Percentiles rank a stretch among this genome's conserved stretches.
These are phyloP conservation scores for Nothobranchius kuhntae DNA, from an alignment of 2,113 vertebrate genomes.

Conservation along the genomic window DNA sequence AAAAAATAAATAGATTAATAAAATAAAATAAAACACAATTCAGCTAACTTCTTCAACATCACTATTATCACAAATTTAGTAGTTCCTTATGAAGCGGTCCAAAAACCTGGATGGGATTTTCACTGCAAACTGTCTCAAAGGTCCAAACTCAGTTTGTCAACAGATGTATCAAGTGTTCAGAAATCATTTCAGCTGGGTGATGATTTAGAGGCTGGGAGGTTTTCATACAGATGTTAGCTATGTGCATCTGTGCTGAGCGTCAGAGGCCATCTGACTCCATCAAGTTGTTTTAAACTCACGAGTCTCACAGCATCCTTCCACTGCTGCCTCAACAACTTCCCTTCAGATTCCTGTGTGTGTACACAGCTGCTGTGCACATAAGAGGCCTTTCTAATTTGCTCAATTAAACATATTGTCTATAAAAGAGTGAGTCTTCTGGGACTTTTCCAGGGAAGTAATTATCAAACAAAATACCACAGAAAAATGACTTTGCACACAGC, in stretches of 20 bases:
- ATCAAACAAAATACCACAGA: constrained; percentile 71
- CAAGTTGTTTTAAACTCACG: constrained; percentile 31
- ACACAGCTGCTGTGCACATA: constrained; percentile 80
- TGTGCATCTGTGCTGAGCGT: constrained; percentile 68
- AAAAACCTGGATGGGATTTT: constrained; percentile 45
- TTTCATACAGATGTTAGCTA: constrained; percentile 58
- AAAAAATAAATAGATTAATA: too few relatives aligned
- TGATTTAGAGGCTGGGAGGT: background rate
- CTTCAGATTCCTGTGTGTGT: constrained; percentile 77
- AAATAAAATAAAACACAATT: too few relatives aligned
- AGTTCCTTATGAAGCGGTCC: constrained; percentile 13
- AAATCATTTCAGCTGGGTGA: too few relatives aligned
- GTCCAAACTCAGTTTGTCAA: too few relatives aligned
- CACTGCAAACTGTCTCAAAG: constrained; percentile 23
- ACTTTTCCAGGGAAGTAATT: constrained; percentile 79
- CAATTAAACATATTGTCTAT: constrained; percentile 81
- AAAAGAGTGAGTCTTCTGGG: constrained; percentile 73
- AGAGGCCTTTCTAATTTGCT: constrained; percentile 75
- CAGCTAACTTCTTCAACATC: too few relatives aligned
- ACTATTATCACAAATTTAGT: background rate
- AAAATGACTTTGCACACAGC: constrained; percentile 58
- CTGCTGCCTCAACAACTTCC: constrained; percentile 62
- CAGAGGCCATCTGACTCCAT: constrained; percentile 52
- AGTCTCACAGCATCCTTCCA: constrained; percentile 58
- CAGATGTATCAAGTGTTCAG: too few relatives aligned